Evolutionary conservation across 1,140 invertebrate species (phyloP), one percentile per base, ranked within the genome.

Genomic region (Hyposmocoma kahamanoa): DNA sequence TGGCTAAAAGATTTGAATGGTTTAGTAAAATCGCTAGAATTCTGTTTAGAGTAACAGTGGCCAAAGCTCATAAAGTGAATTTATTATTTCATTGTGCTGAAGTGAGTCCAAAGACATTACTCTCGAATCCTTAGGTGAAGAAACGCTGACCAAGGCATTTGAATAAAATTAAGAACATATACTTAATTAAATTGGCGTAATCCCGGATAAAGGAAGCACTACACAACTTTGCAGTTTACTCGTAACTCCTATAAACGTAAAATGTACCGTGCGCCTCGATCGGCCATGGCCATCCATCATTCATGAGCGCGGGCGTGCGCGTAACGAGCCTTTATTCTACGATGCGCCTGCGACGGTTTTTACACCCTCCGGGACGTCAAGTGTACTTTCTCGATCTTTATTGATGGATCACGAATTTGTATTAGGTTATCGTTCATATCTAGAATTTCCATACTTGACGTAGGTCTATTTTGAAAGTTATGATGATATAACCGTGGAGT

Each of bases 321-420:
- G 32, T 36, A 36, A 36, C 32, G 32, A 36, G 32, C 11, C 13
- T 36, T 2, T 36, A 17, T 36, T 36, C 32, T n/a, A 3, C 13
- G 15, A 36, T 36, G 32, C 32, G 32, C 32, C 32, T 17, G 32
- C 32, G 32, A 36, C 32, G 32, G 10, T 36, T 36, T 36, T 36
- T 36, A 36, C 32, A 36, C 32, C 32, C 10, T 36, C 32, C 3
- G 32, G 13, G 32, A 36, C 32, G 32, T 15, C 32, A 36, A 15
- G 10, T 10, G 1, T 17, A 15, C 32, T 36, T 36, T 36, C 32
- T 15, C 32, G 32, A 13, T 30, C n/a, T 57, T 65, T 76, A 76
- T 77, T 79, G 72, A 75, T 77, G 62, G 70, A 81, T 81, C 72
- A 78, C 73, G 72, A 81, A 66, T 71, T 77, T 67, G 66, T 76